Evolutionary conservation across 2,113 vertebrate genomes (phyloP).

Genomic region (Chaetodon auriga): DNA sequence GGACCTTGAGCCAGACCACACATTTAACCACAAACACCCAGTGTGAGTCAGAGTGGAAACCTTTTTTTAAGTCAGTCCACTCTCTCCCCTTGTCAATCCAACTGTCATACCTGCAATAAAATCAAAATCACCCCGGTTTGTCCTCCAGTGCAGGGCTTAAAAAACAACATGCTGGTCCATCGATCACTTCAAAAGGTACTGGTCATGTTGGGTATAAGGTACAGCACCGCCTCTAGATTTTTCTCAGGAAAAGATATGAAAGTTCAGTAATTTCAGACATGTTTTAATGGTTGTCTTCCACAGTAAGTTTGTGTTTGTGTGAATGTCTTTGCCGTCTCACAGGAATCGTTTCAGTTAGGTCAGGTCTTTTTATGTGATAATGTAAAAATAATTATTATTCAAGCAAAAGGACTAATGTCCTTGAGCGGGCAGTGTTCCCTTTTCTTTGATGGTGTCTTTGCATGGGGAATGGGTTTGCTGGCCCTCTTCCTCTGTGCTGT

Average conservation of each 20-base stretch:
- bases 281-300: neutral
- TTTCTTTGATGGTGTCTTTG: constrained; percentile 22
- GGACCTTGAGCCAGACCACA: neutral
- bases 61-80: too few relatives aligned
- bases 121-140: too few relatives aligned
- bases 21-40: too few relatives aligned
- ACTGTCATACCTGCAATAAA: neutral
- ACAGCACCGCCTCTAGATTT: neutral
- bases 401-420: neutral
- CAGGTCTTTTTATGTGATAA: constrained; percentile 9
- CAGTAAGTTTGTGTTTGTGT: neutral
- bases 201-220: too few relatives aligned
- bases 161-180: too few relatives aligned
- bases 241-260: neutral
- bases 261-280: neutral
- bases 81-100: neutral
- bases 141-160: too few relatives aligned
- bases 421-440: constrained; percentile 4
- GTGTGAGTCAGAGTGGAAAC: neutral
- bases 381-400: constrained; percentile 18
- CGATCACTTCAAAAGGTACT: neutral
- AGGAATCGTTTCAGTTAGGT: neutral
- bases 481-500: neutral
- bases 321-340: neutral
- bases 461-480: neutral